Evolutionary conservation across 2,888 invertebrate species (phyloP).

Genomic region (Hydraecia micacea): DNA sequence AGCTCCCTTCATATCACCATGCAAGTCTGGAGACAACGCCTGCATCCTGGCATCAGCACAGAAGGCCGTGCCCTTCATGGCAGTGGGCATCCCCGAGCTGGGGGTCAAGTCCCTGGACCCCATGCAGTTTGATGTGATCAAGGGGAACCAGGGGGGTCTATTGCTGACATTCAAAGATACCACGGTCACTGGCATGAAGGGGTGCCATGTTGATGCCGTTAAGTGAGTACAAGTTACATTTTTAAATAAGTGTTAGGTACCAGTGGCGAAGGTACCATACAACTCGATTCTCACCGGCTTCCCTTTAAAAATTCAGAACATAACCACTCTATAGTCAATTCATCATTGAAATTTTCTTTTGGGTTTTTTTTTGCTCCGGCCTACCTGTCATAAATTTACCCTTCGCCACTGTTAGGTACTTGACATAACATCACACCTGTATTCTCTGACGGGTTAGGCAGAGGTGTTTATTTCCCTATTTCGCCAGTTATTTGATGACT

Average conservation of each 20-base stretch:
- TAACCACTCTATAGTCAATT: no score
- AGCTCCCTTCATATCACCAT: constrained; percentile 85
- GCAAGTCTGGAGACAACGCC: constrained; percentile 74
- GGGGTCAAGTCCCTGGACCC: constrained; percentile 81
- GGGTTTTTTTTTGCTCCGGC: no score
- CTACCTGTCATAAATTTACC: no score
- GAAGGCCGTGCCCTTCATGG: constrained; percentile 76
- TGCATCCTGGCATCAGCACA: constrained; percentile 78
- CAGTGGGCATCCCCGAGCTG: constrained; percentile 78
- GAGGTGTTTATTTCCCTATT: not conserved
- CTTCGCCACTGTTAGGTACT: no score
- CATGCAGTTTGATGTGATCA: constrained; percentile 74
- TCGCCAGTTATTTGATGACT: not conserved
- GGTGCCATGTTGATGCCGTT: constrained; percentile 76
- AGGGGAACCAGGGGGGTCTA: constrained; percentile 78
- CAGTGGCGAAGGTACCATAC: no score
- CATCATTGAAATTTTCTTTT: no score
- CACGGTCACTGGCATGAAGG: constrained; percentile 80
- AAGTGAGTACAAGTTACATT: constrained; percentile 77
- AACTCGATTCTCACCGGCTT: no score
- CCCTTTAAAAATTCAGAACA: no score
- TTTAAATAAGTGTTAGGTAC: not conserved
- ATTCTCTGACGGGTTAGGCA: not conserved
- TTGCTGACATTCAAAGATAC: constrained; percentile 78
- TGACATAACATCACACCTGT: not conserved